These are phyloP conservation scores for Parasteatoda lunata DNA, from an alignment of 2,888 invertebrate species.

Conservation along the genomic window DNA sequence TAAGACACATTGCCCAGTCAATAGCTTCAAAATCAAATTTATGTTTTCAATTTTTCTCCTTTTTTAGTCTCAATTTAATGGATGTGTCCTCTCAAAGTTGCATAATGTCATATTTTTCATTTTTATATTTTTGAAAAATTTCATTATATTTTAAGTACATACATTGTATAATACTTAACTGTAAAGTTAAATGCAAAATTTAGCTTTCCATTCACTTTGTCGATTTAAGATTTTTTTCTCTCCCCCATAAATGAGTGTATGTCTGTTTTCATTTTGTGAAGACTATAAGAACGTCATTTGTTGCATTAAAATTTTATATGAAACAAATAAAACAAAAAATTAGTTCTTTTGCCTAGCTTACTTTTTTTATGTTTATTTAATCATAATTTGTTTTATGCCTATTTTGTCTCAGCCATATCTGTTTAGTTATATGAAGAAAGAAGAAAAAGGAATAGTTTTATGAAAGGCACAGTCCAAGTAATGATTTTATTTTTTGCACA, in stretches of 20 bases:
- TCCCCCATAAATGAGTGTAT: too few species aligned
- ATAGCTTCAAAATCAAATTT: constrained; percentile 58
- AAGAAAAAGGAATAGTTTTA: too few species aligned
- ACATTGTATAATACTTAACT: constrained; percentile 35
- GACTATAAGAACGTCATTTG: neutral
- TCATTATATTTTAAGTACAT: constrained; percentile 31
- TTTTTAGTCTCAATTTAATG: neutral
- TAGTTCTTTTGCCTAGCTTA: neutral
- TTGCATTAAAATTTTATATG: neutral
- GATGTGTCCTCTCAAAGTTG: constrained; percentile 8
- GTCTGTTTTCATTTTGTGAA: neutral
- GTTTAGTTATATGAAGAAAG: too few species aligned
- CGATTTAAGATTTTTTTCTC: neutral
- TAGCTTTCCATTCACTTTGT: neutral
- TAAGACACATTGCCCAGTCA: constrained; percentile 4
- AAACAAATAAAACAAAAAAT: neutral
- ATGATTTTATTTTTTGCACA: too few species aligned
- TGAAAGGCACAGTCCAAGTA: too few species aligned
- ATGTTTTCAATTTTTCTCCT: constrained; percentile 41
- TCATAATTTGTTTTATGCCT: neutral
- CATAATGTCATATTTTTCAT: constrained; percentile 22
- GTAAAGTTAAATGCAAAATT: neutral
- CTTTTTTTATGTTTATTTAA: neutral
- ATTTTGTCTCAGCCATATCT: too few species aligned
- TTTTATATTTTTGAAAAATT: constrained; percentile 20